Base-by-base conservation (phyloP, 2,113 vertebrate species). In the Andinoacara biseriatus region DNA sequence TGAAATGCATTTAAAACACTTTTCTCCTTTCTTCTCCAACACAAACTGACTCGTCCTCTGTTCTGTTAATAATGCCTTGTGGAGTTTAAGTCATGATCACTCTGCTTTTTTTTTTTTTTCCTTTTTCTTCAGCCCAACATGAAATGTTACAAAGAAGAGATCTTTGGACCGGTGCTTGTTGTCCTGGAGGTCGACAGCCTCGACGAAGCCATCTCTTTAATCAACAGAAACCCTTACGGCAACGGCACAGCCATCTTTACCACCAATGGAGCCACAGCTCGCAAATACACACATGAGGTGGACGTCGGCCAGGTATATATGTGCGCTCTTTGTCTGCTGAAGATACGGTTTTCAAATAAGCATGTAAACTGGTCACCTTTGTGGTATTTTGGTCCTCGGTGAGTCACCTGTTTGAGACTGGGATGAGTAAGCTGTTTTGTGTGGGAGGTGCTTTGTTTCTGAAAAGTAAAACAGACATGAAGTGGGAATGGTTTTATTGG, bases 191-290 rank as follows among this genome's bases (percentile, higher is more conserved):
- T 96, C 6, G 96, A 97, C 14, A 96, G 83, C 77, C 92, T 99
- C 38, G 97, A 99, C 77, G 97, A 99, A 59, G 98, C 98, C 58
- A 97, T 99, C 80, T 84, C 96, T 86, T 87, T 99, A 11, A 96
- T 99, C 87, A 99, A 99, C 92, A 93, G 74, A 1, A 99, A 99
- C 85, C 98, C 96, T 7, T 99, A 99, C 77, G 98, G 98, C 88
- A 99, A 99, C 67, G 98, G 98, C 87, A 99, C 98, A 0, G 98
- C 98, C 83, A 99, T 99, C 93, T 99, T 99, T 85, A 99, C 98
- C 76, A 97, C 96, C 62, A 99, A 98, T 22, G 98, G 98, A 82
- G 98, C 98, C 90, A 97, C 97, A 5, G 98, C 98, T 43, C 97
- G 98, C 83, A 99, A 99, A 91, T 99, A 97, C 82, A 97, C 98